Percentiles rank a stretch among this genome's conserved stretches.
These are phyloP conservation scores for Dasyornis broadbenti DNA, from an alignment of 2,113 vertebrate genomes.

Conservation along the genomic window DNA sequence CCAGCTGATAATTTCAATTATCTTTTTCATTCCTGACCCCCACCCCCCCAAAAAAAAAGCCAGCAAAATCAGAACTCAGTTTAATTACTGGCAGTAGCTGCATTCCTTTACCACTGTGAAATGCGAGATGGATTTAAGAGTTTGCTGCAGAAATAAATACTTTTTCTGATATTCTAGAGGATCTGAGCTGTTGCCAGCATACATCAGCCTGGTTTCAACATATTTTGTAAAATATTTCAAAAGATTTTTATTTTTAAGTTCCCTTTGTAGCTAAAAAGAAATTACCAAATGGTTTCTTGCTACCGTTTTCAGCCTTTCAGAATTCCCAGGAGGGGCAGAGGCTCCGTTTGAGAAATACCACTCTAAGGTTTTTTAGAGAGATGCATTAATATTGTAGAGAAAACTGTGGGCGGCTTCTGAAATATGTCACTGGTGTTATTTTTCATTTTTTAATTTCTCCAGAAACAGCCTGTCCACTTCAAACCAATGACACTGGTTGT, in stretches of 20 bases:
- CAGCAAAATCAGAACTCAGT: background rate
- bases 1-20: background rate
- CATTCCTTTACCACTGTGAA: background rate
- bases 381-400: constrained; percentile 10
- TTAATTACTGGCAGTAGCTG: background rate
- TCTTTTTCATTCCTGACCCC: background rate
- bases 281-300: background rate
- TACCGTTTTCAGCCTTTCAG: constrained; percentile 20
- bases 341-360: background rate
- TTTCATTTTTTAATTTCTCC: background rate
- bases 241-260: background rate
- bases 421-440: background rate
- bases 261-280: constrained; percentile 12
- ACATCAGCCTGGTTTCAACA: background rate
- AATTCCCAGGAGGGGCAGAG: background rate
- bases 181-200: background rate
- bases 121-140: background rate
- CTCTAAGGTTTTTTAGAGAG: background rate
- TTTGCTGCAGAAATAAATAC: background rate
- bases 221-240: background rate
- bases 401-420: background rate
- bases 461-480: background rate
- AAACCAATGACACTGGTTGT: background rate
- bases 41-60: accelerated
- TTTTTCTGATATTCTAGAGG: background rate